These are phyloP conservation scores for Euborellia annulipes DNA, from an alignment of 1,140 invertebrate species.

Conservation along the genomic window DNA sequence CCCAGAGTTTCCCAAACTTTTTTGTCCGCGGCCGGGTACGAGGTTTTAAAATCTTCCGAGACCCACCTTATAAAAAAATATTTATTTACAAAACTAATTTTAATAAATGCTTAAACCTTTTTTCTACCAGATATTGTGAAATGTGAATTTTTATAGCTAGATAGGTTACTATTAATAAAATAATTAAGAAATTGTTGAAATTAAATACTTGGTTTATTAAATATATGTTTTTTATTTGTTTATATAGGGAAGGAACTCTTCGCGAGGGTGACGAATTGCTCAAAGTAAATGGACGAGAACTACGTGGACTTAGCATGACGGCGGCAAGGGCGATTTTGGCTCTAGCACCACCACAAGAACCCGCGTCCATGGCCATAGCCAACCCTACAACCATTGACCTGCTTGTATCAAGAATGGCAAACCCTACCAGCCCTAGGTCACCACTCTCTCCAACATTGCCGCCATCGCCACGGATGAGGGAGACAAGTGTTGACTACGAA, in stretches of 20 bases:
- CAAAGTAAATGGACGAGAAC: conserved; percentile 60
- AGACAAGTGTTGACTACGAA: conserved; percentile 52
- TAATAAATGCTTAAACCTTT: no score
- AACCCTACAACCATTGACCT: conserved; percentile 20
- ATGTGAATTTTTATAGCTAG: no score
- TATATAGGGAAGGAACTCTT: conserved; percentile 60
- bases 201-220: no score
- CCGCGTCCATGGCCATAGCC: conserved; percentile 47
- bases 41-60: no score
- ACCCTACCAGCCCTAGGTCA: conserved; percentile 23
- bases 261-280: conserved; percentile 66
- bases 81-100: no score
- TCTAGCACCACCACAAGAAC: conserved; percentile 48
- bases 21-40: no score
- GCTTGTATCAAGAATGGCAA: conserved; percentile 17
- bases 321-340: conserved; percentile 57
- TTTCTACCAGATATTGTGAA: no score
- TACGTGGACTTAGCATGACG: conserved; percentile 55
- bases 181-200: no score
- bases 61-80: no score
- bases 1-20: no score
- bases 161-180: no score
- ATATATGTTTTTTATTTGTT: no score
- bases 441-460: conserved; percentile 16
- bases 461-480: conserved; percentile 27